Evolutionary conservation across 1,140 invertebrate genomes (phyloP), one percentile per base, ranked within the genome.

Genomic region (Drosophila arizonae): DNA sequence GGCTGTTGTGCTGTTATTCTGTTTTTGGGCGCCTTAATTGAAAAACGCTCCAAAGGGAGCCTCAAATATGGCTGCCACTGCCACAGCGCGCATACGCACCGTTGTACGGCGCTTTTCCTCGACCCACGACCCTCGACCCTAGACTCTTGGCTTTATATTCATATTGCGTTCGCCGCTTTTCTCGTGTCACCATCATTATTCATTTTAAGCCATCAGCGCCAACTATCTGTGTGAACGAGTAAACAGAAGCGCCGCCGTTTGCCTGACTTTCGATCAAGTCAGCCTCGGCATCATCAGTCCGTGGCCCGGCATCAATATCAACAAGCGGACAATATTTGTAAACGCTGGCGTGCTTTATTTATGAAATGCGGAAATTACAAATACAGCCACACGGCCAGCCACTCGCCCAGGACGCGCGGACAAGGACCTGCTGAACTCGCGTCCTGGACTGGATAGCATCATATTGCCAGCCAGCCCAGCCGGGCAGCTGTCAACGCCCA

Each of bases 331-430:
- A 87, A 89, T 88, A 87, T 89, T 87, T 87, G 82, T 88, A 76
- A 69, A 77, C 66, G 66, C 72, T 50, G 62, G 28, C 33, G 41
- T 65, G 61, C 51, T 88, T 88, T 87, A 80, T 87, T 87, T 87
- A 87, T 89, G 85, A 88, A 87, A 88, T 75, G 85, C 76, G 85
- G 74, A 87, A 87, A 87, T 89, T 88, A 89, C 85, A 87, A 79
- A 71, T 60, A 76, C 30, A 51, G 30, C 61, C 17, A 43, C 28
- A 69, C 24, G 21, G 48, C 56, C 57, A 60, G 46, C 48, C 41
- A 56, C 61, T 67, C 63, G 24, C 0, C 28, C 13, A 46, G n/a
- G 21, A 39, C 30, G 5, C 9, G 24, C 33, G 33, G 33, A 33
- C 33, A 33, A 33, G 33, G 33, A 33, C 33, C 33, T 9, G 33